These are phyloP conservation scores for Limnephilus auricula DNA, from an alignment of 2,888 invertebrate species.

Conservation along the genomic window DNA sequence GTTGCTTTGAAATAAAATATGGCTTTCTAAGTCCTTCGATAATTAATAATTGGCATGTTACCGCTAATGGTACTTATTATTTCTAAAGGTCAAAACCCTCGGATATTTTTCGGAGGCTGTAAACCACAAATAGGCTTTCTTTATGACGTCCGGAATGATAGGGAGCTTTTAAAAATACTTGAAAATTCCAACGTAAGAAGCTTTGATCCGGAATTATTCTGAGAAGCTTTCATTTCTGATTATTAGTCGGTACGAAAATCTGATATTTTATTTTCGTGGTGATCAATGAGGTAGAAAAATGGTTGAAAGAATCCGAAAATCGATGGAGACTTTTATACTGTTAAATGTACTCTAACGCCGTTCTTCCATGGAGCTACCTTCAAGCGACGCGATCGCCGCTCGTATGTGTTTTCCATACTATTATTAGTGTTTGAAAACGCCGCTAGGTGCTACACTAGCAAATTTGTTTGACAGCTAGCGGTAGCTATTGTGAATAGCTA, in stretches of 20 bases:
- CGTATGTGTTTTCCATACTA: no score
- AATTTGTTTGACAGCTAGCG: no score
- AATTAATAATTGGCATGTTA: background rate
- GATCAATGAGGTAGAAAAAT: background rate
- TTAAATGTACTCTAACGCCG: no score
- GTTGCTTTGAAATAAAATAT: background rate
- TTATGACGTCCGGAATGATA: slow-evolving; percentile 2
- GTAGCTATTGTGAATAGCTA: no score
- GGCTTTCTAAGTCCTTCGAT: background rate
- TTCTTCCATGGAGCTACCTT: no score
- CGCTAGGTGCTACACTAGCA: no score
- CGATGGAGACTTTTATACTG: no score
- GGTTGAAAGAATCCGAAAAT: no score
- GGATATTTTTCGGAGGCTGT: background rate
- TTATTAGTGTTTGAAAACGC: no score
- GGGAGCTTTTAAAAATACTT: background rate
- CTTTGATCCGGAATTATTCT: background rate
- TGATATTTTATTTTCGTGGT: background rate
- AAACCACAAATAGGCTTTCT: slow-evolving; percentile 23
- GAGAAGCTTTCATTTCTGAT: background rate
- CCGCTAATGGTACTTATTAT: background rate
- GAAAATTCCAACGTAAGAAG: background rate
- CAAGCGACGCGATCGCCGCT: no score
- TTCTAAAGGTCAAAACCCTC: background rate
- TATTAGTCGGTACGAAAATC: background rate